A percentile compares a stretch with the other conserved stretches of the same genome.
These are phyloP conservation scores for Druon quercuslanigerum DNA, from an alignment of 1,140 invertebrate genomes.

Conservation along the genomic window DNA sequence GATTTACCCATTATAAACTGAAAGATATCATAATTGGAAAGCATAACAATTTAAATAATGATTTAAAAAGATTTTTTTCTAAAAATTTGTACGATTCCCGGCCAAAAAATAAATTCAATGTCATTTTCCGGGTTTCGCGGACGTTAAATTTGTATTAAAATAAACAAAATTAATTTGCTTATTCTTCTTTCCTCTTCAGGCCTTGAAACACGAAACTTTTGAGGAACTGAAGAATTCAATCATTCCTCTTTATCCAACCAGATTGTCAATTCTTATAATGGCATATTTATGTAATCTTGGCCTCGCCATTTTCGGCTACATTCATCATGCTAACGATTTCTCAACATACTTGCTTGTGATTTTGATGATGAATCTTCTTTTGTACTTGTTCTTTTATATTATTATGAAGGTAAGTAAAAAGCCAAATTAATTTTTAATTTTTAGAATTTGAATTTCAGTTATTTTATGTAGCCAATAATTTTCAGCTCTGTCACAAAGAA, in stretches of 20 bases:
- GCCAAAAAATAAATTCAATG: too few relatives aligned
- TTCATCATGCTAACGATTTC: slow-evolving; percentile 84
- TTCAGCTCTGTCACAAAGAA: slow-evolving; percentile 78
- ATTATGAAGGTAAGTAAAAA: slow-evolving; percentile 85
- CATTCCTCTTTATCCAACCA: slow-evolving; percentile 66
- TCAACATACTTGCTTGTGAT: slow-evolving; percentile 87
- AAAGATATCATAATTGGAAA: too few relatives aligned
- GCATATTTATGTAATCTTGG: slow-evolving; percentile 87
- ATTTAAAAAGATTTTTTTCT: too few relatives aligned
- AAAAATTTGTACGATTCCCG: too few relatives aligned
- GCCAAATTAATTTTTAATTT: too few relatives aligned
- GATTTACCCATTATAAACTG: too few relatives aligned
- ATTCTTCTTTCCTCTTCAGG: too few relatives aligned
- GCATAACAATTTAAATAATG: too few relatives aligned
- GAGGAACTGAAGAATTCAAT: slow-evolving; percentile 59
- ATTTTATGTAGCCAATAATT: slow-evolving; percentile 44
- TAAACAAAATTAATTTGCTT: too few relatives aligned
- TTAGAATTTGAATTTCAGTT: too few relatives aligned
- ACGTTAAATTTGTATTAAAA: too few relatives aligned
- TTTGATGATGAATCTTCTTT: slow-evolving; percentile 88
- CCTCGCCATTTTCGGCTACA: slow-evolving; percentile 79
- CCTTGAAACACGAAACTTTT: slow-evolving; percentile 46
- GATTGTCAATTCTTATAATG: slow-evolving; percentile 77
- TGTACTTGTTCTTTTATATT: slow-evolving; percentile 91
- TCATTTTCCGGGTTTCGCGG: too few relatives aligned